phyloP scores from a whole-genome alignment of 1,140 invertebrate genomes.

The Leptinotarsa texana region DNA sequence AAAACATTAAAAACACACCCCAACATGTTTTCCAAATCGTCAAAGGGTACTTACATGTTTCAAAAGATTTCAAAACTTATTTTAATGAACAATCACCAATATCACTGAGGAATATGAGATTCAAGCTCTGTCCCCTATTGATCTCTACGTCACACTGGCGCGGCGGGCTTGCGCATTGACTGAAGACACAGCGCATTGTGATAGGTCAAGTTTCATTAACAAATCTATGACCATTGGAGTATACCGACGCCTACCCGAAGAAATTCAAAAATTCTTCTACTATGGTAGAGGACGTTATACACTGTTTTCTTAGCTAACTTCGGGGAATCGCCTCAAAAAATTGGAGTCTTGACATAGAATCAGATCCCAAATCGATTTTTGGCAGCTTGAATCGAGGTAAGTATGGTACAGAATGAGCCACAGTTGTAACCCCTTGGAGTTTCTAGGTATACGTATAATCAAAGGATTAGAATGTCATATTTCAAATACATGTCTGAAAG shows the following conservation, averaged over 20 bases:
- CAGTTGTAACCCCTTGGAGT: too few relatives aligned
- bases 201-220: slow-evolving; percentile 31
- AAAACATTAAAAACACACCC: not conserved
- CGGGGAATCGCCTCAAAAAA: too few relatives aligned
- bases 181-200: slow-evolving; percentile 17
- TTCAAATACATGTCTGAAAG: too few relatives aligned
- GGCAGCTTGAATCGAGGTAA: too few relatives aligned
- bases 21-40: not conserved
- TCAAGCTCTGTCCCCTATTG: slow-evolving; percentile 24
- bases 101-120: slow-evolving; percentile 33
- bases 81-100: slow-evolving; percentile 28
- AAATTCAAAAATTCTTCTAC: not conserved
- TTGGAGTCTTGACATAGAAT: too few relatives aligned
- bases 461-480: too few relatives aligned
- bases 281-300: too few relatives aligned
- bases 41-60: slow-evolving; percentile 41
- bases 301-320: too few relatives aligned
- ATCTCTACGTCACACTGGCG: slow-evolving; percentile 49
- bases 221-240: slow-evolving; percentile 9
- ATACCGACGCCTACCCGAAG: not conserved
- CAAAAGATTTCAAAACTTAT: slow-evolving; percentile 30
- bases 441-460: too few relatives aligned
- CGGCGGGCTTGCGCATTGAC: slow-evolving; percentile 36
- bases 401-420: too few relatives aligned
- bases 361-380: too few relatives aligned